Conservation (phyloP, 92 coral and sea anemone species). For the Palythoa caribaeorum region DNA sequence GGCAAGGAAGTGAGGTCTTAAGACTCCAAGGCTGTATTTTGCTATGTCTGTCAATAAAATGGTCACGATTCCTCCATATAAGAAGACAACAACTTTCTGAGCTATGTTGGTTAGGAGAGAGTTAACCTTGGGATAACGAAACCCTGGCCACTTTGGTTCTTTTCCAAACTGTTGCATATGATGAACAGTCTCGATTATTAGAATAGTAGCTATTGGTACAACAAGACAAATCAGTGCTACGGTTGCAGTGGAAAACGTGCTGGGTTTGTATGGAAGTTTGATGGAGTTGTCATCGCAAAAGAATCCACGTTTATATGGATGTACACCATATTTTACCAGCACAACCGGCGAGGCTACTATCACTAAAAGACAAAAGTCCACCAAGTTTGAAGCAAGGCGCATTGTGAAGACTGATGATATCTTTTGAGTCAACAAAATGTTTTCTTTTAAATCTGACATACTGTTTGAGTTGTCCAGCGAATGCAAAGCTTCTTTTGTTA, state of each 20-base stretch:
- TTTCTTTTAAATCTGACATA: neutral
- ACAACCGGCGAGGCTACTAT: slow-evolving; percentile 15
- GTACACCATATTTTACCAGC: neutral
- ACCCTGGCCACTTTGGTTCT: neutral
- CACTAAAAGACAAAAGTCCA: slow-evolving; percentile 1
- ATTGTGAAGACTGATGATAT: neutral
- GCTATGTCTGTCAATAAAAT: slow-evolving; percentile 36
- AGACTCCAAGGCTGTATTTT: slow-evolving; percentile 56
- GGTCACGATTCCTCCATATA: slow-evolving; percentile 47
- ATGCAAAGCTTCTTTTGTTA: neutral
- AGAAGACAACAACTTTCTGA: slow-evolving; percentile 9
- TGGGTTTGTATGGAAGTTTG: slow-evolving; percentile 45
- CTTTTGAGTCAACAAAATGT: neutral
- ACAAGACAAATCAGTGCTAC: slow-evolving; percentile 16
- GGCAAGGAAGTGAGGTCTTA: slow-evolving; percentile 54
- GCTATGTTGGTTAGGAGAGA: neutral
- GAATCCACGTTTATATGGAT: slow-evolving; percentile 50
- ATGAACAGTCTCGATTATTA: neutral
- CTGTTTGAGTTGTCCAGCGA: neutral
- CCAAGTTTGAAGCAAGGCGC: neutral
- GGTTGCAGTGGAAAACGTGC: slow-evolving; percentile 3
- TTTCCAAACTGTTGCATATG: neutral
- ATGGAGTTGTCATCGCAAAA: slow-evolving; percentile 58
- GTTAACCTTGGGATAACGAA: neutral
- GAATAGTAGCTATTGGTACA: slow-evolving; percentile 9